A percentile compares a stretch with the other conserved stretches of the same genome.
These are phyloP conservation scores for Labroides dimidiatus DNA, from an alignment of 2,797 vertebrate species.

Conservation along the genomic window DNA sequence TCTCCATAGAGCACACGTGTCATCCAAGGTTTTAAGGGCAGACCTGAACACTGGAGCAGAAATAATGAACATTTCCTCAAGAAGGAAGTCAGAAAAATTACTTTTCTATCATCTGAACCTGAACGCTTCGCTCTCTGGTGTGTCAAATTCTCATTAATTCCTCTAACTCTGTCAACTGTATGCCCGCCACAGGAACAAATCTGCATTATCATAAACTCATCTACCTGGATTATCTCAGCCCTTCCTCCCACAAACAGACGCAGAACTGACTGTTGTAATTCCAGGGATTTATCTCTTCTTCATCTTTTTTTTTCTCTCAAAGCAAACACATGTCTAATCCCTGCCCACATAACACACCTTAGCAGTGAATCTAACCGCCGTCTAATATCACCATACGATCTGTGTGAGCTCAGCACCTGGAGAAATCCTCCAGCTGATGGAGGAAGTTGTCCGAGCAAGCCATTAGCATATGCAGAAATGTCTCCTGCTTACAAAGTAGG, in stretches of 20 bases:
- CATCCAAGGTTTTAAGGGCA: not conserved
- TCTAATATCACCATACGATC: conserved; percentile 56
- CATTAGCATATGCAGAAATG: conserved; percentile 72
- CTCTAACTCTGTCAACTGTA: conserved; percentile 9
- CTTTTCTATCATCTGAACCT: not conserved
- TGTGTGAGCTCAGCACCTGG: conserved; percentile 36
- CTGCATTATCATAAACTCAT: conserved; percentile 49
- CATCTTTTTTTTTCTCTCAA: conserved; percentile 23
- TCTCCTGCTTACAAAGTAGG: conserved; percentile 58
- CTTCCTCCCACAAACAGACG: conserved; percentile 35
- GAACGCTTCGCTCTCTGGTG: conserved; percentile 12
- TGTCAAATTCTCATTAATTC: conserved; percentile 47
- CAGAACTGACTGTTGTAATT: conserved; percentile 41
- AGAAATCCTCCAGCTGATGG: conserved; percentile 52
- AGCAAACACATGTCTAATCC: conserved; percentile 52
- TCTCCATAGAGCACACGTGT: not conserved
- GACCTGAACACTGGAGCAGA: not conserved
- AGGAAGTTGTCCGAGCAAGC: conserved; percentile 48
- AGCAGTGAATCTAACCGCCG: conserved; percentile 40
- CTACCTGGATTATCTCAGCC: conserved; percentile 21
- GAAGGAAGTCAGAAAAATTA: not conserved
- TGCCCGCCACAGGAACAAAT: conserved; percentile 24
- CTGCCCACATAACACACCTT: conserved; percentile 20
- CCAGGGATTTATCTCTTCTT: conserved; percentile 3
- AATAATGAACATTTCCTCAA: not conserved